Evolutionary conservation across 2,797 vertebrate genomes (phyloP).

Genomic region (Malurus splendens): DNA sequence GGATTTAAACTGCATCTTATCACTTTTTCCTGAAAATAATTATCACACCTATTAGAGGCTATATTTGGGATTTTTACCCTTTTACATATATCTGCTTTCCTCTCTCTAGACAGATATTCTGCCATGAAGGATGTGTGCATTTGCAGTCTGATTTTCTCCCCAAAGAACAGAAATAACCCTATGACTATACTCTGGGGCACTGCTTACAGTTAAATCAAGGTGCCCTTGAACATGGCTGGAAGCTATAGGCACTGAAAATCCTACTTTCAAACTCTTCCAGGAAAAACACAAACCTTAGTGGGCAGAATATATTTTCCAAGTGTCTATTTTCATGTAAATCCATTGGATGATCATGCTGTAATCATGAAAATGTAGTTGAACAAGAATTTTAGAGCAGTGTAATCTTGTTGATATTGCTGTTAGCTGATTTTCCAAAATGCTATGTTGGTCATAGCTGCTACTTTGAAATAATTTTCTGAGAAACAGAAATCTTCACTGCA

Average conservation of each 20-base stretch:
- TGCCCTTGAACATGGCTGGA: slow-evolving; percentile 42
- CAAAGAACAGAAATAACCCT: slow-evolving; percentile 40
- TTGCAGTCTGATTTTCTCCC: slow-evolving; percentile 43
- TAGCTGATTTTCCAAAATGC: background rate
- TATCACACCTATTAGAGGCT: slow-evolving; percentile 53
- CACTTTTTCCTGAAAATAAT: slow-evolving; percentile 57
- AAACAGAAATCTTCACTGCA: background rate
- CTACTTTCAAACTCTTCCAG: background rate
- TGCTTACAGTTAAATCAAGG: slow-evolving; percentile 26
- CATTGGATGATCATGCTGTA: background rate
- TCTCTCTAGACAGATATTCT: slow-evolving; percentile 45
- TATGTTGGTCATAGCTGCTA: background rate
- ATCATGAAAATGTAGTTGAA: background rate
- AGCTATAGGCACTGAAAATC: slow-evolving; percentile 1
- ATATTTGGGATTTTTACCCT: slow-evolving; percentile 47
- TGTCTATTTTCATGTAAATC: background rate
- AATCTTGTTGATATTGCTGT: background rate
- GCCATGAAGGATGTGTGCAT: slow-evolving; percentile 38
- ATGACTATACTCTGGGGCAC: slow-evolving; percentile 16
- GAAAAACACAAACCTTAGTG: background rate
- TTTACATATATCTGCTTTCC: slow-evolving; percentile 29
- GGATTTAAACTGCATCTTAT: slow-evolving; percentile 53
- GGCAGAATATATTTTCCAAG: background rate
- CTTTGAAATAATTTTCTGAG: background rate
- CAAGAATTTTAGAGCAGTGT: background rate